Conservation (phyloP, 2,888 invertebrate genomes). For the Cylloceria caligata region DNA sequence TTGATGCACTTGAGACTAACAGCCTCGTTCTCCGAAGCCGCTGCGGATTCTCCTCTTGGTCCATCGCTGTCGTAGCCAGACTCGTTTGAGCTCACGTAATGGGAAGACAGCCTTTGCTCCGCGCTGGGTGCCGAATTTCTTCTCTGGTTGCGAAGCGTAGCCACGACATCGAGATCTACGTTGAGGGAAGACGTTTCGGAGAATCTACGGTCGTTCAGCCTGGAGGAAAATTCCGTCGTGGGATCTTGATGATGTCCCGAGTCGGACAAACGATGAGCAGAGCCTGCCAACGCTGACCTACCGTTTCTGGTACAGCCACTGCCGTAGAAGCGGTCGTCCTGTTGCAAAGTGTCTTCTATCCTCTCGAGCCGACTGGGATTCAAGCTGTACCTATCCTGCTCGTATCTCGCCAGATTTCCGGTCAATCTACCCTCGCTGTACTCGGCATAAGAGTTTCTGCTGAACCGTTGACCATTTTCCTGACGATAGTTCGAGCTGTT, state of each 20-base stretch:
- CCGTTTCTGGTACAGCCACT: conserved; percentile 64
- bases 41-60: conserved; percentile 81
- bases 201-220: conserved; percentile 72
- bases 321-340: conserved; percentile 73
- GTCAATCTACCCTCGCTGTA: conserved; percentile 65
- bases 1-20: conserved; percentile 76
- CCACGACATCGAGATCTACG: conserved; percentile 74
- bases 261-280: conserved; percentile 45
- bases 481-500: conserved; percentile 57
- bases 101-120: conserved; percentile 84
- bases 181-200: conserved; percentile 71
- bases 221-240: conserved; percentile 64
- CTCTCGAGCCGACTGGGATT: conserved; percentile 76
- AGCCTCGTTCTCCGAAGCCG: conserved; percentile 79
- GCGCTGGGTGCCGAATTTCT: conserved; percentile 80
- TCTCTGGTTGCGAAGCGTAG: conserved; percentile 75
- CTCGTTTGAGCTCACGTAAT: conserved; percentile 93
- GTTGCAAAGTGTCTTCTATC: conserved; percentile 75
- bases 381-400: conserved; percentile 77
- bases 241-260: conserved; percentile 63
- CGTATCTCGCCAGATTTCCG: conserved; percentile 71
- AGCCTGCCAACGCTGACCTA: conserved; percentile 33
- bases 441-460: conserved; percentile 79
- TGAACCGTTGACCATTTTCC: conserved; percentile 66
- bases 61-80: conserved; percentile 94